These are phyloP conservation scores for Drosophila borealis DNA, from an alignment of 2,888 invertebrate genomes.

Conservation along the genomic window DNA sequence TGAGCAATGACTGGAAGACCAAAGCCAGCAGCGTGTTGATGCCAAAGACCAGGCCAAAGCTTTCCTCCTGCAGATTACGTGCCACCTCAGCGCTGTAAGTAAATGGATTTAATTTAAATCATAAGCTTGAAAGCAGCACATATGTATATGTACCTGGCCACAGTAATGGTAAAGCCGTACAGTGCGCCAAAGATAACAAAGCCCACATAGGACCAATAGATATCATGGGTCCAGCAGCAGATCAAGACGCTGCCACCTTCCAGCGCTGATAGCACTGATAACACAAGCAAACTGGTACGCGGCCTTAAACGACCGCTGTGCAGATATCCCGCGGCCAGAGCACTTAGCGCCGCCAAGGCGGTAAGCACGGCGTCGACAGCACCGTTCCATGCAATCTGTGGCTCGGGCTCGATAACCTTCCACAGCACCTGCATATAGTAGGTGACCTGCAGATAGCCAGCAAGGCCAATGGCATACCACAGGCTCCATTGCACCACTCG, in stretches of 20 bases:
- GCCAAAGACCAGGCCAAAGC: slow-evolving; percentile 96
- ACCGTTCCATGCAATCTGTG: slow-evolving; percentile 88
- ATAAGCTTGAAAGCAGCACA: not conserved
- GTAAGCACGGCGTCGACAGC: slow-evolving; percentile 92
- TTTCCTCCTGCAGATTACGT: slow-evolving; percentile 91
- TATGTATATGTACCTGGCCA: slow-evolving; percentile 79
- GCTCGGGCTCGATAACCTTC: slow-evolving; percentile 86
- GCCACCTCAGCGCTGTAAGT: slow-evolving; percentile 93
- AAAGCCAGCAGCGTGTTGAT: slow-evolving; percentile 94
- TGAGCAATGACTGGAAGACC: slow-evolving; percentile 91
- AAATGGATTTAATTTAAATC: not conserved
- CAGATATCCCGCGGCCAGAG: slow-evolving; percentile 86
- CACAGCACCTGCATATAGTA: slow-evolving; percentile 91
- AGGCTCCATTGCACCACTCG: slow-evolving; percentile 90
- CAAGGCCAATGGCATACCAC: slow-evolving; percentile 91
- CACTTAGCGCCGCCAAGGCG: slow-evolving; percentile 88
- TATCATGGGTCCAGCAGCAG: slow-evolving; percentile 86
- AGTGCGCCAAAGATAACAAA: slow-evolving; percentile 91
- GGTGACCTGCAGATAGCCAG: slow-evolving; percentile 90
- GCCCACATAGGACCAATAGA: slow-evolving; percentile 90
- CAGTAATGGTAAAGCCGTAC: slow-evolving; percentile 88
- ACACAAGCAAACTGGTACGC: slow-evolving; percentile 84
- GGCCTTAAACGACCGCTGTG: slow-evolving; percentile 80
- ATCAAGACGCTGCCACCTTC: slow-evolving; percentile 87
- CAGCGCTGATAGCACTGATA: slow-evolving; percentile 86